A percentile compares a stretch with the other conserved stretches of the same genome.
These are phyloP conservation scores for Drosophila gaucha DNA, from an alignment of 2,888 invertebrate species.

Conservation along the genomic window DNA sequence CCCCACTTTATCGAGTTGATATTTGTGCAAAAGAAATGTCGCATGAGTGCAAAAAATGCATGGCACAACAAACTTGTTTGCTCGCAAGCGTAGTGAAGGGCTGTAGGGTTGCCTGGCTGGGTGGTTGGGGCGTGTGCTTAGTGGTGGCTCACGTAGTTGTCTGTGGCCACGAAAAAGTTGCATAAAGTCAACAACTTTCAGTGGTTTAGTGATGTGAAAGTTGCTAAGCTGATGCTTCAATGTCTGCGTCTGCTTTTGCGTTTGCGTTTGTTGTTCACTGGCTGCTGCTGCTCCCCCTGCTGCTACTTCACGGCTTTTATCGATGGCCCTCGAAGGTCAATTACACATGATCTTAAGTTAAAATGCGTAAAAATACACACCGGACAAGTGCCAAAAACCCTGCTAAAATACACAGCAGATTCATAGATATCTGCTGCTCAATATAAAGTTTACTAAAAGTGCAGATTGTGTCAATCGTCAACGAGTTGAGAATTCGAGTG, in stretches of 20 bases:
- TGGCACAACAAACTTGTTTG: slow-evolving; percentile 76
- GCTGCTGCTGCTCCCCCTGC: not conserved
- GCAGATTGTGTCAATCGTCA: not conserved
- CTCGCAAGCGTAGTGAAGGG: not conserved
- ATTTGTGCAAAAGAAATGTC: slow-evolving; percentile 72
- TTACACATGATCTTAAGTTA: slow-evolving; percentile 60
- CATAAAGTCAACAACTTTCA: slow-evolving; percentile 79
- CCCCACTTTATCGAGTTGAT: slow-evolving; percentile 66
- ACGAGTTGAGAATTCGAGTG: too few relatives aligned
- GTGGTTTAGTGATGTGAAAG: slow-evolving; percentile 77
- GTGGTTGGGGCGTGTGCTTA: slow-evolving; percentile 4
- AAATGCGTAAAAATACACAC: slow-evolving; percentile 51
- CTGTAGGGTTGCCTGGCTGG: not conserved
- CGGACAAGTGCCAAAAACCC: slow-evolving; percentile 19
- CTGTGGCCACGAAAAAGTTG: slow-evolving; percentile 79
- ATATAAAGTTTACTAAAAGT: not conserved
- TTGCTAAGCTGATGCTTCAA: slow-evolving; percentile 63
- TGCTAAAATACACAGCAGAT: too few relatives aligned
- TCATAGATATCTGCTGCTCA: not conserved
- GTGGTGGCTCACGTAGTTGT: slow-evolving; percentile 67
- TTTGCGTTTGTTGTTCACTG: not conserved
- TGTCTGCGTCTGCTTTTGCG: slow-evolving; percentile 7
- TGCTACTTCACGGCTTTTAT: slow-evolving; percentile 17
- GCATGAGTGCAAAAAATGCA: slow-evolving; percentile 70
- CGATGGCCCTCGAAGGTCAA: slow-evolving; percentile 63